Base-by-base conservation (phyloP, 2,888 invertebrate genomes). In the Podotricha telesiphe region DNA sequence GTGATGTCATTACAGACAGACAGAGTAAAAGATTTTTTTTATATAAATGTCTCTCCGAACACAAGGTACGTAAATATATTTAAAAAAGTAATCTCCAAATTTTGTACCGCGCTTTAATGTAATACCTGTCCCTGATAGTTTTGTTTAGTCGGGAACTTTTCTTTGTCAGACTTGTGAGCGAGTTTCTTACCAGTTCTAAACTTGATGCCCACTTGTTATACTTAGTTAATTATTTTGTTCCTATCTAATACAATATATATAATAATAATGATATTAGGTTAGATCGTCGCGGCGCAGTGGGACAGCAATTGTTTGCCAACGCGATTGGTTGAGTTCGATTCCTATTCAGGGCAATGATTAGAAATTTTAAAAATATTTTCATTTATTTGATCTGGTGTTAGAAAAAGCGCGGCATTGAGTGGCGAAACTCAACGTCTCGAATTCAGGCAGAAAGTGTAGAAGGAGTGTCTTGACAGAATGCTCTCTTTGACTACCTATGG, bases 81-180 rank as follows among this genome's bases (percentile, higher is more conserved):
- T 4, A 4, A 28, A 45, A 42, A 8, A 45, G 45, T 1, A 45
- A 17, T 8, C 15, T 4, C 13, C 71, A 37, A 74, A 51, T 77
- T 55, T 73, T 53, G 34, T 71, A 80, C 47, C 45, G 75, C 76
- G n/a, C 7, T 61, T 4, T n/a, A 70, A 68, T 50, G 71, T 74
- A 74, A 81, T 86, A 85, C 85, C 88, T 89, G 89, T 74, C 79
- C 79, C 77, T 86, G 88, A 88, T 87, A 86, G 86, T 86, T 85
- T 83, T 83, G 85, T 83, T 84, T 79, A 80, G 77, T 76, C 75
- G 73, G 71, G 79, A 87, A 88, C 82, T 88, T 87, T 88, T 87
- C 86, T 87, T 89, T 86, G 87, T 85, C 78, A 82, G 80, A 74
- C 78, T 80, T 72, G 45, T 62, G 53, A 45, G 40, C 10, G 20